Evolutionary conservation across 2,888 invertebrate species (phyloP).

Genomic region (Macroteleia sp.): DNA sequence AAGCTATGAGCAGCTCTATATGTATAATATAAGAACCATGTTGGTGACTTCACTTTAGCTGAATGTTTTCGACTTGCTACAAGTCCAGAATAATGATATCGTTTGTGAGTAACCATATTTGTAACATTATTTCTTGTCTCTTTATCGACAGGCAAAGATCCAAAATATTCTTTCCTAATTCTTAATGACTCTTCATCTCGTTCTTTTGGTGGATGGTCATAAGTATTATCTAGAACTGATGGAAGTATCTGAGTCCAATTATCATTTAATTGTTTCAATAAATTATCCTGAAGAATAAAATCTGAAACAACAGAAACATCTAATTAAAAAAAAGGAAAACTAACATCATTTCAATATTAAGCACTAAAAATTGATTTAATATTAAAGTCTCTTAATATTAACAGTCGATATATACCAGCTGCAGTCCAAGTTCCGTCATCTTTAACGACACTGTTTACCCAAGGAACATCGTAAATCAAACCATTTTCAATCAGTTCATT

Average conservation of each 20-base stretch:
- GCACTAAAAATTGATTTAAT: background rate
- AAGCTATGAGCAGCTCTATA: constrained; percentile 86
- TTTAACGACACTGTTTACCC: constrained; percentile 87
- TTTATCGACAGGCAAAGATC: constrained; percentile 84
- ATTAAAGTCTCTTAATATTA: background rate
- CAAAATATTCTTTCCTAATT: constrained; percentile 86
- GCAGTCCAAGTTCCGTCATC: constrained; percentile 91
- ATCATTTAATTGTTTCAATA: constrained; percentile 85
- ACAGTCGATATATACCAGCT: constrained; percentile 84
- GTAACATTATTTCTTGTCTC: constrained; percentile 66
- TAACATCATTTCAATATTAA: too few relatives aligned
- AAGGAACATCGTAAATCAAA: constrained; percentile 87
- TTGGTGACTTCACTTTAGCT: constrained; percentile 85
- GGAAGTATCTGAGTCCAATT: constrained; percentile 87
- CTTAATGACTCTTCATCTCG: constrained; percentile 84
- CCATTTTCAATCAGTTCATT: constrained; percentile 86
- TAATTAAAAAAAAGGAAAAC: too few relatives aligned
- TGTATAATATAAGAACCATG: constrained; percentile 87
- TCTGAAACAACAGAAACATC: too few relatives aligned
- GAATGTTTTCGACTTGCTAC: constrained; percentile 87
- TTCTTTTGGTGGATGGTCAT: constrained; percentile 85
- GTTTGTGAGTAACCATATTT: constrained; percentile 87
- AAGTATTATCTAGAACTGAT: constrained; percentile 87
- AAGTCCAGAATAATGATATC: constrained; percentile 87
- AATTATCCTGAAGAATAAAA: constrained; percentile 81